phyloP scores from a whole-genome alignment of 2,888 invertebrate species.

The Xestia xanthographa region DNA sequence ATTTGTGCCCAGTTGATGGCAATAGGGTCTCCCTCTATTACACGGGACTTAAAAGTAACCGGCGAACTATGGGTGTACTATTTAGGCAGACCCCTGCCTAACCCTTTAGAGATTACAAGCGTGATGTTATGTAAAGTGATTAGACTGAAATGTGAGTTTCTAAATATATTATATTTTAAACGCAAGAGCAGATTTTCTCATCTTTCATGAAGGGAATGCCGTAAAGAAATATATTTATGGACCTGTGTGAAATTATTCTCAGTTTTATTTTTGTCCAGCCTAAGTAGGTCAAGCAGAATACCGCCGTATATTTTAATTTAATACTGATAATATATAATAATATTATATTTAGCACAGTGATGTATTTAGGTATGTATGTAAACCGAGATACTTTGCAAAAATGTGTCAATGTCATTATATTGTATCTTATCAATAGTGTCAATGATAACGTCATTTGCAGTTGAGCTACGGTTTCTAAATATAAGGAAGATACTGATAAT shows the following conservation, averaged over 20 bases:
- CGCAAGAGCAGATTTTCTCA: constrained; percentile 30
- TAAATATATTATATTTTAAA: constrained; percentile 7
- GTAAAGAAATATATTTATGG: constrained; percentile 63
- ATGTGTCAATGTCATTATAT: constrained; percentile 76
- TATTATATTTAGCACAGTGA: constrained; percentile 21
- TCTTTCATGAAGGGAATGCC: constrained; percentile 48
- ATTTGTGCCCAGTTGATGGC: too few relatives aligned
- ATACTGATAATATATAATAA: constrained; percentile 53
- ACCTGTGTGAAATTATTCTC: constrained; percentile 57
- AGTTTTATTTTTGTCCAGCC: constrained; percentile 61
- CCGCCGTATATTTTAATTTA: constrained; percentile 56
- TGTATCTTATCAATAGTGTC: constrained; percentile 76
- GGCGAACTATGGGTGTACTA: too few relatives aligned
- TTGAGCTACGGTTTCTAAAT: constrained; percentile 46
- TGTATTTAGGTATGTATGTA: constrained; percentile 48
- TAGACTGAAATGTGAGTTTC: neutral
- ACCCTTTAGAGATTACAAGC: too few relatives aligned
- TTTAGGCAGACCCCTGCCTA: too few relatives aligned
- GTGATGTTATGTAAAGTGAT: neutral
- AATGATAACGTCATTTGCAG: constrained; percentile 68
- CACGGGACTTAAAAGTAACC: too few relatives aligned
- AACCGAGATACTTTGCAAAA: constrained; percentile 66
- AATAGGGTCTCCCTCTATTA: too few relatives aligned
- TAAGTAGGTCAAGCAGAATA: constrained; percentile 62
- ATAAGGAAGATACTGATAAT: constrained; percentile 47